phyloP scores from a whole-genome alignment of 2,113 vertebrate genomes.

The Spea bombifrons region DNA sequence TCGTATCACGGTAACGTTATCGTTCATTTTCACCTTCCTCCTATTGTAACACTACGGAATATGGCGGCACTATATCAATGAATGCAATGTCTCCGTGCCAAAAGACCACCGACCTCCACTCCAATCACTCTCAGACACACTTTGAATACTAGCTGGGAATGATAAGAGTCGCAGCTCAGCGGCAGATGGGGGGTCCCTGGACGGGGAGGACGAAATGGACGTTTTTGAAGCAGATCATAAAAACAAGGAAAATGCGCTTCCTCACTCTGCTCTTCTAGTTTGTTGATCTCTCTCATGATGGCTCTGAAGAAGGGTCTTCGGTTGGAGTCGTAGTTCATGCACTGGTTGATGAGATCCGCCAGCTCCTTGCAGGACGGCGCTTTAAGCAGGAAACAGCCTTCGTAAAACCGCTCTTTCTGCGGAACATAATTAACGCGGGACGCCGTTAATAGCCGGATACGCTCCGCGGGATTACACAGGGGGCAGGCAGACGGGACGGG shows the following conservation, averaged over 20 bases:
- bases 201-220: background rate
- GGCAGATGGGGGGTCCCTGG: background rate
- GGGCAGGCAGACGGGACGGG: background rate
- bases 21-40: no score
- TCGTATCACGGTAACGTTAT: no score
- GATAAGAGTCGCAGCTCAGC: background rate
- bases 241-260: fast-evolving
- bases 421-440: slow-evolving; percentile 26
- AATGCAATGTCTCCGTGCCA: no score
- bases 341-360: slow-evolving; percentile 91
- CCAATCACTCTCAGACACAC: no score
- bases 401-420: slow-evolving; percentile 94
- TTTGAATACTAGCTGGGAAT: no score
- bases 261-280: slow-evolving; percentile 85
- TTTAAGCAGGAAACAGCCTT: slow-evolving; percentile 77
- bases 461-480: background rate
- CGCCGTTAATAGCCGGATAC: background rate
- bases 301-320: slow-evolving; percentile 96
- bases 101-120: no score
- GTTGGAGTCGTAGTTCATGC: slow-evolving; percentile 94
- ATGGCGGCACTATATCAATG: no score
- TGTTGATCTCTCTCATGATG: slow-evolving; percentile 93
- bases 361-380: slow-evolving; percentile 87
- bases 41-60: no score
- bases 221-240: background rate